These are phyloP conservation scores for Philantomba maxwellii DNA, from an alignment of 2,113 vertebrate species.

Conservation along the genomic window DNA sequence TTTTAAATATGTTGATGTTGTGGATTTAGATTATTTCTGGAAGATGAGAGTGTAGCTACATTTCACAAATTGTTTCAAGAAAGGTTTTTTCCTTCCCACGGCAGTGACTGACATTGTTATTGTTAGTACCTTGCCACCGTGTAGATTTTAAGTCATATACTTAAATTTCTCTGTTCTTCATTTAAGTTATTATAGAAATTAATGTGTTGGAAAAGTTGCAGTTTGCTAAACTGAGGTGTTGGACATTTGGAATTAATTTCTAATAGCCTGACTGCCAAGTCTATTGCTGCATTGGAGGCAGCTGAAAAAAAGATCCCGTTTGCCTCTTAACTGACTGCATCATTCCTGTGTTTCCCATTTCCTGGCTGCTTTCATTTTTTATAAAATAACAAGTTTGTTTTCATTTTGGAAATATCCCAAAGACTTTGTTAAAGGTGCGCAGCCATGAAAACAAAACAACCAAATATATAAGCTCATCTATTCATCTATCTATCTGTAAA, in stretches of 20 bases:
- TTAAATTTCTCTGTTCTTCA: slow-evolving; percentile 12
- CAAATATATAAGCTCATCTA: not conserved
- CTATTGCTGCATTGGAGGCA: not conserved
- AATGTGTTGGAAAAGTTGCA: not conserved
- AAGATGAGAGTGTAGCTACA: not conserved
- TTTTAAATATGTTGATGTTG: not conserved
- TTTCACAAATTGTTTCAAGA: not conserved
- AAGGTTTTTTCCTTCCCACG: not conserved
- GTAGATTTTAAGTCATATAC: not conserved
- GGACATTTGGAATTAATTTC: not conserved
- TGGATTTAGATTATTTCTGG: not conserved
- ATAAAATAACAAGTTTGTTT: not conserved
- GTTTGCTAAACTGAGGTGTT: not conserved
- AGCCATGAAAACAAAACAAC: not conserved
- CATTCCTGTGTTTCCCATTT: not conserved
- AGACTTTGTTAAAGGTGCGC: not conserved
- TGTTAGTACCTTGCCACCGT: not conserved
- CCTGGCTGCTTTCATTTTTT: not conserved
- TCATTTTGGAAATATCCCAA: not conserved
- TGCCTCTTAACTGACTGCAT: not conserved
- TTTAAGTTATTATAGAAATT: slow-evolving; percentile 21
- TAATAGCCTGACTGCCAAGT: not conserved
- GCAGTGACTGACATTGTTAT: not conserved
- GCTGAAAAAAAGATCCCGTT: not conserved
- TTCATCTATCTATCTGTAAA: not conserved